phyloP scores from a whole-genome alignment of 2,113 vertebrate genomes.

The Rhinolophus ferrumequinum region DNA sequence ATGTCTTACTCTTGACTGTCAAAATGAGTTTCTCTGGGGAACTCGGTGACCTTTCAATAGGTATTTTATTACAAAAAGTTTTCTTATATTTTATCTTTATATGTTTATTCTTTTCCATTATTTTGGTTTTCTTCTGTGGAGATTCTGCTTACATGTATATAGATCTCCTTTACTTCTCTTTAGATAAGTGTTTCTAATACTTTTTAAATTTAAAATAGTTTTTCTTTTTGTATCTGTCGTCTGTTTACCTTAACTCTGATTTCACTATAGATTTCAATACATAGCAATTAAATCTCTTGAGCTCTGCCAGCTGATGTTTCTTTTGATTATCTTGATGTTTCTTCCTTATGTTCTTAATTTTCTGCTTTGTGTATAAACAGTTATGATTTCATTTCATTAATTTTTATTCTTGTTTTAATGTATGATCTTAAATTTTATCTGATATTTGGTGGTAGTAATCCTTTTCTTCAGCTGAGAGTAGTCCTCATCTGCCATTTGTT shows the following conservation, averaged over 20 bases:
- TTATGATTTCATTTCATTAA: not conserved
- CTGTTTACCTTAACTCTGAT: not conserved
- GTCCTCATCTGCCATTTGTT: not conserved
- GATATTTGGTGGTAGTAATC: not conserved
- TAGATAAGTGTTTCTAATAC: not conserved
- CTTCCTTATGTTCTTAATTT: not conserved
- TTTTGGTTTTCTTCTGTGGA: constrained; percentile 26
- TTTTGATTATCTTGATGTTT: not conserved
- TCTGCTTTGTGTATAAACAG: not conserved
- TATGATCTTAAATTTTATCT: not conserved
- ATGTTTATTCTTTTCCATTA: not conserved
- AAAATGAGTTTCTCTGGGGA: not conserved
- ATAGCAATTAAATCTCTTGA: not conserved
- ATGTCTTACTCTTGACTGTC: not conserved
- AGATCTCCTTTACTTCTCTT: not conserved
- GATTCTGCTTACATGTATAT: not conserved
- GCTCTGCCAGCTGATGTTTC: not conserved
- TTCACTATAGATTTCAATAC: not conserved
- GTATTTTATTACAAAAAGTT: not conserved
- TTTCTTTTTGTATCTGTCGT: not conserved
- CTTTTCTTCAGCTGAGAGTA: not conserved
- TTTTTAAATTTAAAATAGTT: not conserved
- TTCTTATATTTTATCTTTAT: not conserved
- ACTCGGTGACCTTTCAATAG: not conserved
- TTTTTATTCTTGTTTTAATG: not conserved